phyloP scores from a whole-genome alignment of 2,888 invertebrate species.

The Leptinotarsa haldemani region DNA sequence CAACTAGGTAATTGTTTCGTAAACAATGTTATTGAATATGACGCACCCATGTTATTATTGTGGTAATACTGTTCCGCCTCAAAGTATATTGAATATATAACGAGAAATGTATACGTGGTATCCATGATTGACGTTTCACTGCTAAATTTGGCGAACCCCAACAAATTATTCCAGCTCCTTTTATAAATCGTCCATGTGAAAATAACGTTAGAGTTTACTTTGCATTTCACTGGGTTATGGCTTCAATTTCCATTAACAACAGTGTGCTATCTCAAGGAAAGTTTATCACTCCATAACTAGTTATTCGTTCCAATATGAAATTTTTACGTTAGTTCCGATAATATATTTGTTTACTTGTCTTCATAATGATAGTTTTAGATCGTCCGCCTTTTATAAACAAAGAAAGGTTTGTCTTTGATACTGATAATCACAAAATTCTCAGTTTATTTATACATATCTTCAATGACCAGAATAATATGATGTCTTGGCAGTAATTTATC shows the following conservation, averaged over 20 bases:
- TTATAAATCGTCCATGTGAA: background rate
- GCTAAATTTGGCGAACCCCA: background rate
- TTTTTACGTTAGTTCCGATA: constrained; percentile 3
- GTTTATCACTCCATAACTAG: background rate
- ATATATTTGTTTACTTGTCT: constrained; percentile 4
- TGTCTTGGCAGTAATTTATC: constrained; percentile 2
- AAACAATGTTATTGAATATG: constrained; percentile 20
- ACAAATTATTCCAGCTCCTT: background rate
- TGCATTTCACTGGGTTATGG: background rate
- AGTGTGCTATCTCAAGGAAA: background rate
- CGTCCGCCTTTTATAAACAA: constrained; percentile 7
- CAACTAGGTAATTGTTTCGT: constrained; percentile 2
- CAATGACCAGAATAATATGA: constrained; percentile 1
- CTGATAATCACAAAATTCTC: constrained; percentile 7
- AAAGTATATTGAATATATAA: background rate
- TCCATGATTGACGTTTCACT: background rate
- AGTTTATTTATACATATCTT: background rate
- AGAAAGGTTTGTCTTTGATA: background rate
- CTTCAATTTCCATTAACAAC: background rate
- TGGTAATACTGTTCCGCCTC: constrained; percentile 5
- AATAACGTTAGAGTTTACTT: background rate
- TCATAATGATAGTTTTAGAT: constrained; percentile 10
- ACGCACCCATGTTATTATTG: constrained; percentile 11
- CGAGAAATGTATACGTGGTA: background rate
- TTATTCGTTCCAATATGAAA: background rate